phyloP scores from a whole-genome alignment of 2,888 invertebrate genomes.

The Lasioglossum calceatum region DNA sequence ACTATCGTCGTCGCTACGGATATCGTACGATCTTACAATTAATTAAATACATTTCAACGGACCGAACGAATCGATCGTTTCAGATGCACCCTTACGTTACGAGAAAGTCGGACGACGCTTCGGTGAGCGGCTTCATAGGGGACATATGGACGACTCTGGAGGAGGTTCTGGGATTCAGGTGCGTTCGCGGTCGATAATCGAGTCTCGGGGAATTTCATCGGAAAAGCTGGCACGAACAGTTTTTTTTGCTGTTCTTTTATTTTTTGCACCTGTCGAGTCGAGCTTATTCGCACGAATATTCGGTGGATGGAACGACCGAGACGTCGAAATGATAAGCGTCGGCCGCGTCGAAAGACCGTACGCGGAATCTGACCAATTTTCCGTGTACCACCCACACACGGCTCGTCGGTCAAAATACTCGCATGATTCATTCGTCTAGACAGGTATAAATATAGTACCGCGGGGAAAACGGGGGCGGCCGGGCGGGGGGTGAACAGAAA shows the following conservation, averaged over 20 bases:
- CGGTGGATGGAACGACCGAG: background rate
- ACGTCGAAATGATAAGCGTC: slow-evolving; percentile 2
- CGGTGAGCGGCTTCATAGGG: slow-evolving; percentile 83
- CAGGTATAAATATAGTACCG: slow-evolving; percentile 73
- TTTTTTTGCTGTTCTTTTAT: background rate
- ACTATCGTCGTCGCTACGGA: slow-evolving; percentile 78
- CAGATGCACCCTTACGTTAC: slow-evolving; percentile 83
- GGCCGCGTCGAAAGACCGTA: slow-evolving; percentile 51
- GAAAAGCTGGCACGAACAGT: background rate
- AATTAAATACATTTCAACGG: background rate
- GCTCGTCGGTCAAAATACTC: slow-evolving; percentile 68
- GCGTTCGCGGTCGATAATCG: background rate
- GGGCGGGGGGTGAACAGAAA: slow-evolving; percentile 42
- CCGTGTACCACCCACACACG: slow-evolving; percentile 70
- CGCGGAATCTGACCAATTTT: slow-evolving; percentile 71
- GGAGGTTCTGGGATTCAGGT: slow-evolving; percentile 82
- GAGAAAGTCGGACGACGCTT: slow-evolving; percentile 71
- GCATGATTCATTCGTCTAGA: slow-evolving; percentile 75
- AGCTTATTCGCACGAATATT: slow-evolving; percentile 26
- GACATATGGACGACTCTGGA: slow-evolving; percentile 83
- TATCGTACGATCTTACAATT: slow-evolving; percentile 69
- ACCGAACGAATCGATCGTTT: slow-evolving; percentile 9
- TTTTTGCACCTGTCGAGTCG: background rate
- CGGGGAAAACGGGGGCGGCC: slow-evolving; percentile 28
- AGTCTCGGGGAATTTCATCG: background rate